These are phyloP conservation scores for Netelia fuscicornis DNA, from an alignment of 2,888 invertebrate genomes.

Conservation along the genomic window DNA sequence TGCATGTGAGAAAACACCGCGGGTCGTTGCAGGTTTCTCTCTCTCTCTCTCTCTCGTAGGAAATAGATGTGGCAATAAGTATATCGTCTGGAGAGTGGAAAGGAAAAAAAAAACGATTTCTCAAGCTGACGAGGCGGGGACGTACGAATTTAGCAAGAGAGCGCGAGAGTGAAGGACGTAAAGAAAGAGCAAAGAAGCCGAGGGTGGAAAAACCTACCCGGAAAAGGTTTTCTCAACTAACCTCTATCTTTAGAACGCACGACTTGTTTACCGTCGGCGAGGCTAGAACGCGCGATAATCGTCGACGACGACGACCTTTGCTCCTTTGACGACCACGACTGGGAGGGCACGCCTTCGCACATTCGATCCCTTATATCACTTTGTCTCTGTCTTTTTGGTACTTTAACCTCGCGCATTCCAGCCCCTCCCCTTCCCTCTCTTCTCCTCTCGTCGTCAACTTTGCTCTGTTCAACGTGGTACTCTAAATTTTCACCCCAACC, in stretches of 20 bases:
- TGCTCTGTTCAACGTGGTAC: constrained; percentile 7
- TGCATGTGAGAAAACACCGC: constrained; percentile 11
- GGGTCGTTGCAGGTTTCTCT: neutral
- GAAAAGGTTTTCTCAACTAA: constrained; percentile 13
- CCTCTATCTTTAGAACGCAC: constrained; percentile 61
- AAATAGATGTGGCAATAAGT: constrained; percentile 30
- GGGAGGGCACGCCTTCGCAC: constrained; percentile 11
- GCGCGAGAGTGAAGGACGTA: neutral
- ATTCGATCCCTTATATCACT: constrained; percentile 20
- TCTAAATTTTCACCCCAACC: constrained; percentile 40
- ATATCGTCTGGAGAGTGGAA: constrained; percentile 5
- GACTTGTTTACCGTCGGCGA: constrained; percentile 58
- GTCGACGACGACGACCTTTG: constrained; percentile 36
- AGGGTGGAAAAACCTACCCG: neutral
- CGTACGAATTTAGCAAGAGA: neutral
- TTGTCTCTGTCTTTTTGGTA: constrained; percentile 41
- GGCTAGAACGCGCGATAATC: constrained; percentile 51
- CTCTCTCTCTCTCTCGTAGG: neutral
- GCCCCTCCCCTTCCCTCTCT: neutral
- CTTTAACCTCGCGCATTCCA: neutral
- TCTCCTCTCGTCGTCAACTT: neutral
- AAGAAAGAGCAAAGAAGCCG: neutral
- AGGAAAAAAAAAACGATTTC: constrained; percentile 44
- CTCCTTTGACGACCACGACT: constrained; percentile 3
- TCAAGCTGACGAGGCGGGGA: constrained; percentile 42